These are phyloP conservation scores for Fistularia commersonii DNA, from an alignment of 2,797 vertebrate species.

Conservation along the genomic window DNA sequence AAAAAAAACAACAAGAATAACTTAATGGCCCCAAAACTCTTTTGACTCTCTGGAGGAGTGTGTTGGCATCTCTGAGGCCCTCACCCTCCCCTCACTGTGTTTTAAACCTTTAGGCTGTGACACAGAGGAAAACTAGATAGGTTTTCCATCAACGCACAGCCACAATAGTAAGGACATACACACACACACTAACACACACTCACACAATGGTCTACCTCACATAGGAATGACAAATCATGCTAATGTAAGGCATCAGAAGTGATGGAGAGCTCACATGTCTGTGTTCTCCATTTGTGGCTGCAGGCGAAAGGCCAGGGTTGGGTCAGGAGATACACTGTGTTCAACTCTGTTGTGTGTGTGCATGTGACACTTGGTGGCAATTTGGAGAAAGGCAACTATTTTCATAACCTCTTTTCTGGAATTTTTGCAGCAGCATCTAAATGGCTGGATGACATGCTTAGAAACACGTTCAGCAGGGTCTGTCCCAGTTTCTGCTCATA, in stretches of 20 bases:
- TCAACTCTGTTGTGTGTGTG: constrained; percentile 30
- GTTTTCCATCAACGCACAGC: constrained; percentile 65
- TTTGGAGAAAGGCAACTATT: constrained; percentile 1
- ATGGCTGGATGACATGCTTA: not conserved
- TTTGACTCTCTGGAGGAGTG: not conserved
- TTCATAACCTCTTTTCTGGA: constrained; percentile 18
- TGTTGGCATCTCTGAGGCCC: constrained; percentile 30
- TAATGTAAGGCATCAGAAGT: constrained; percentile 24
- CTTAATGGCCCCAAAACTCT: no score
- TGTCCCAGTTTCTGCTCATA: not conserved
- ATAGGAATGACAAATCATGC: constrained; percentile 7
- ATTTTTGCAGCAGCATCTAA: no score
- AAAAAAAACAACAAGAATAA: not conserved
- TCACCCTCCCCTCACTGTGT: constrained; percentile 32
- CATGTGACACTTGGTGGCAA: constrained; percentile 42
- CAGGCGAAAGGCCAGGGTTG: constrained; percentile 58
- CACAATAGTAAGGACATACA: constrained; percentile 48
- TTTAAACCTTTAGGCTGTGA: constrained; percentile 63
- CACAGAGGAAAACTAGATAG: constrained; percentile 70
- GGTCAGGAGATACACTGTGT: constrained; percentile 63
- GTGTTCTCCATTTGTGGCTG: constrained; percentile 64
- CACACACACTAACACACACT: constrained; percentile 11
- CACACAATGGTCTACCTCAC: not conserved
- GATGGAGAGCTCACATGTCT: constrained; percentile 33
- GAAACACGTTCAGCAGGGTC: constrained; percentile 15